Base-by-base conservation (phyloP, 2,888 invertebrate species). In the Rhopalosiphum nymphaeae region DNA sequence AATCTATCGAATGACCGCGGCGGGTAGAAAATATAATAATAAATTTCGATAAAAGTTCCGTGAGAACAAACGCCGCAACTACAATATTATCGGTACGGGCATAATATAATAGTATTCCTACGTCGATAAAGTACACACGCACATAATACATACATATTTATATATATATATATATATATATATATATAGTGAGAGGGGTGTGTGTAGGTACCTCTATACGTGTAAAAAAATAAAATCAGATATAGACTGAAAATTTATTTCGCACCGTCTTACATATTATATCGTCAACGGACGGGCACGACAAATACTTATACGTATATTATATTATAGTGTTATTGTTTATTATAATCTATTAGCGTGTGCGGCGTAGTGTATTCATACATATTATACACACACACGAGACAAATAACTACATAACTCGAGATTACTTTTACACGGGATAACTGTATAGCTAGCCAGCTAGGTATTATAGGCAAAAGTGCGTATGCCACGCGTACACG, bases 401-500 rank as follows among this genome's bases (percentile, higher is more conserved):
- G 16, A 78, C 78, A 78, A 78, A 78, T 78, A 78, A 78, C 78
- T 78, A 78, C 78, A 78, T 36, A 78, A 78, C 78, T 78, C 78
- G 21, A 78, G 36, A 78, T 36, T 36, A 36, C 78, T 36, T n/a
- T 78, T 78, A 36, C 21, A 78, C 21, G 78, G 36, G 36, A 36
- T 36, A 78, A 78, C 78, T 78, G 36, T 21, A 36, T 36, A 61
- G 13, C 61, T 0, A 3, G 44, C 44, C 44, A 53, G 53, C 21
- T 78, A n/a, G 78, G 16, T 53, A 53, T 21, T 36, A 36, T 78
- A 36, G 78, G 78, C 21, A 46, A 7, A 36, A 78, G 78, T 78
- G 36, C 7, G 9, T 78, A 78, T 36, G 36, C 21, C 21, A 21
- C 21, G 53, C 53, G 21, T 67, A 78, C 36, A 21, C 21, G 36